phyloP scores from a whole-genome alignment of 1,140 invertebrate genomes.

The Condylostylus longicornis region DNA sequence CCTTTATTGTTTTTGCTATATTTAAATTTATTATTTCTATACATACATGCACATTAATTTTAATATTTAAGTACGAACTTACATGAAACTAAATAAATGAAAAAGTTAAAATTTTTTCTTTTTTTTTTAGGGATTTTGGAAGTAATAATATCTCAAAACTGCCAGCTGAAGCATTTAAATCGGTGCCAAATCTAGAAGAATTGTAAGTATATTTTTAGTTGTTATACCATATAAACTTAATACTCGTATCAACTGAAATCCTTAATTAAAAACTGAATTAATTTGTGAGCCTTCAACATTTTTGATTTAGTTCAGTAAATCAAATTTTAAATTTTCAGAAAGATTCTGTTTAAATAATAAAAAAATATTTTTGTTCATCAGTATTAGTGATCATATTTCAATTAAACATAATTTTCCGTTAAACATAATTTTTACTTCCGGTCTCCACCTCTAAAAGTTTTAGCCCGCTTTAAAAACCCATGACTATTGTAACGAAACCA shows the following conservation, averaged over 20 bases:
- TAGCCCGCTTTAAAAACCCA: too few relatives aligned
- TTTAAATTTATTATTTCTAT: too few relatives aligned
- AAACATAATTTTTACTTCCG: too few relatives aligned
- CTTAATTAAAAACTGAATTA: too few relatives aligned
- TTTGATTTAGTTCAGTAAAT: not conserved
- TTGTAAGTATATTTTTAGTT: slow-evolving; percentile 31
- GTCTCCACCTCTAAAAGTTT: too few relatives aligned
- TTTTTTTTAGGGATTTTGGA: slow-evolving; percentile 23
- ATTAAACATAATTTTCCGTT: too few relatives aligned
- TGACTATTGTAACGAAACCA: too few relatives aligned
- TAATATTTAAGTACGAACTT: not conserved
- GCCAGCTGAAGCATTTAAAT: slow-evolving; percentile 31
- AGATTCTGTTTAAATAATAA: not conserved
- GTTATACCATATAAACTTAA: too few relatives aligned
- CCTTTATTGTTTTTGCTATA: too few relatives aligned
- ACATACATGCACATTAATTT: slow-evolving; percentile 4
- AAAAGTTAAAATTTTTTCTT: slow-evolving; percentile 3
- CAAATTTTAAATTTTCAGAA: not conserved
- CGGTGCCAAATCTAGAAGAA: slow-evolving; percentile 34
- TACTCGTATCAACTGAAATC: too few relatives aligned
- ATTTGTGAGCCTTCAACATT: not conserved
- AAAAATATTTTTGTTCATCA: not conserved
- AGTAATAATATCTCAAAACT: slow-evolving; percentile 37
- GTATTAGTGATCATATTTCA: not conserved
- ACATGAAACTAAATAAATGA: not conserved